Evolutionary conservation across 2,113 vertebrate genomes (phyloP), one percentile per base, ranked within the genome.

Genomic region (Arenaria interpres): DNA sequence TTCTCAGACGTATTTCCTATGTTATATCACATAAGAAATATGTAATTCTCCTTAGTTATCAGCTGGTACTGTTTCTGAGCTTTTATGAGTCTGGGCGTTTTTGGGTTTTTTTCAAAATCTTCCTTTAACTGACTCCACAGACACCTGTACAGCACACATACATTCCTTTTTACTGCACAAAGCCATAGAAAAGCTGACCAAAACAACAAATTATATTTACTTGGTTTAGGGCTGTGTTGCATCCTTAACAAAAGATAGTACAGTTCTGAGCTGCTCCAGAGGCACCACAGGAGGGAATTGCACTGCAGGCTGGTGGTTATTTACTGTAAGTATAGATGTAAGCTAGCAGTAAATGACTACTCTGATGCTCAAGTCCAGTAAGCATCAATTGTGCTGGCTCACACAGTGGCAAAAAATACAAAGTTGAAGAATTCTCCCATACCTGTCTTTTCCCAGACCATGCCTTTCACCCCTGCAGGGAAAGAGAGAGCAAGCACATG

Each of bases 281-380:
- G 48, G 67, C 64, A 90, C 51, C 32, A 48, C 64, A 56, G 75
- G 79, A 88, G 72, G 60, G 46, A 95, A 77, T 3, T 59, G n/a
- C 75, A 69, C 60, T 67, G 35, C 67, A 86, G 68, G 60, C 20
- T 71, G 35, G 39, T 63, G 50, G 51, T 90, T 92, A 87, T 92
- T 94, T 90, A 72, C 59, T 68, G 35, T 56, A 84, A 93, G 48
- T 77, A 72, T 3, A 68, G 39, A 72, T 53, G 64, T 92, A 84
- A 93, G 86, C 56, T 43, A 75, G 77, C 85, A 88, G 51, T 81
- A 89, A 93, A 87, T 82, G 90, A 84, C 85, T 64, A 41, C 73
- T 81, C 56, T 67, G 59, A 56, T 81, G 72, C 14, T 80, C 63
- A 76, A 80, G 35, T 83, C 43, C 68, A 78, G 27, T 67, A 77